Base-by-base conservation (phyloP, 1,140 invertebrate species). In the Bombus pyrosoma region DNA sequence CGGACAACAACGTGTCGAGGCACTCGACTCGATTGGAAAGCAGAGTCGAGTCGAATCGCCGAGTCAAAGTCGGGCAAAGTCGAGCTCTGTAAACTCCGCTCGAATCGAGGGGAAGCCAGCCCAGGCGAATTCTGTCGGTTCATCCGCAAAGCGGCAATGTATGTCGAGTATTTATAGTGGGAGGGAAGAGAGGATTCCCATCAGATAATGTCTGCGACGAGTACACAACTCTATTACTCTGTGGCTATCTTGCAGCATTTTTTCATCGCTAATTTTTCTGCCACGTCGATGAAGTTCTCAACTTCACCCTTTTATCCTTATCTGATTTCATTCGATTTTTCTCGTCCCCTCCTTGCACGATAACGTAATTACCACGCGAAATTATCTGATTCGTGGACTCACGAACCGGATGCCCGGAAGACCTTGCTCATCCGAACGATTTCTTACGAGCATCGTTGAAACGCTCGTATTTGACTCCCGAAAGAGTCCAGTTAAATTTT, bases 301-400 rank as follows among this genome's bases (percentile, higher is more conserved):
- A 13, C 34, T 68, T 78, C 62, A 37, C 59, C 32, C 57, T 62
- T 13, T 57, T 85, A 81, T 66, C 53, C 76, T 59, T 25, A 66
- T 87, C 79, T 57, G 47, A 73, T 82, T 76, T 69, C 73, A 22
- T 57, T 68, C 59, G 41, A 72, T 43, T 81, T 74, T 84, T 85
- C 62, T 85, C 43, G n/a, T 80, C 47, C 77, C 39, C n/a, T n/a
- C 66, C 18, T 39, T n/a, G 32, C 73, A 32, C 85, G 89, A 92
- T 92, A 91, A 87, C 79, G 79, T 92, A 92, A 92, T 92, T 92
- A 90, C 84, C 79, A 64, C 89, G 73, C 78, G 85, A 89, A 92
- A 92, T 92, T 92, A 92, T 92, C 91, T 91, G 89, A 92, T 92
- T 91, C 71, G 86, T 82, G 75, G 22, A 80, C 88, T 87, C 85